Evolutionary conservation across 2,113 vertebrate genomes (phyloP).

Genomic region (Embiotoca jacksoni): DNA sequence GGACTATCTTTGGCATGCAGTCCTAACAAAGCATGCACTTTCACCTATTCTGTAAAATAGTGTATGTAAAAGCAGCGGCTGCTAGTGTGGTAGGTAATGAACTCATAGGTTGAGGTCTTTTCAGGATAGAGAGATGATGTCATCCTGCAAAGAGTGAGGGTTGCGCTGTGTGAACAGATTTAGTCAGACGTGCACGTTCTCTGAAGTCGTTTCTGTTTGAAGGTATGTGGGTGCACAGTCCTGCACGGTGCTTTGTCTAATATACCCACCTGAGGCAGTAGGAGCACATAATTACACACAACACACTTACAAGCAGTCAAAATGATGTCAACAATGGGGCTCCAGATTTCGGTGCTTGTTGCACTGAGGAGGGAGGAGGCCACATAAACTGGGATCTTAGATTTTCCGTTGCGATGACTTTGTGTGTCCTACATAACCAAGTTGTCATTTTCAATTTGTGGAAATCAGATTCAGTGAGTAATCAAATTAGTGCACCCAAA

Average conservation of each 20-base stretch:
- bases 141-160: conserved; percentile 25
- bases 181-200: conserved; percentile 80
- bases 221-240: conserved; percentile 42
- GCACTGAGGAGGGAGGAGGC: conserved; percentile 77
- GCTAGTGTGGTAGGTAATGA: neutral
- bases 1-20: conserved; percentile 13
- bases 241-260: conserved; percentile 49
- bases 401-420: conserved; percentile 26
- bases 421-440: conserved; percentile 41
- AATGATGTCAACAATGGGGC: conserved; percentile 53
- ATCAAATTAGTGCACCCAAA: conserved; percentile 62
- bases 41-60: conserved; percentile 14
- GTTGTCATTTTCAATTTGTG: conserved; percentile 47
- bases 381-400: conserved; percentile 59
- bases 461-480: conserved; percentile 50
- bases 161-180: conserved; percentile 25
- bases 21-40: conserved; percentile 23
- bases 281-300: conserved; percentile 61
- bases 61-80: neutral
- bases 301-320: conserved; percentile 67
- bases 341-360: conserved; percentile 57
- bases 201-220: conserved; percentile 38
- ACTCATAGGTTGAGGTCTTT: conserved; percentile 6
- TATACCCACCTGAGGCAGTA: conserved; percentile 51
- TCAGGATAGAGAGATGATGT: conserved; percentile 5